phyloP scores from a whole-genome alignment of 2,113 vertebrate species.

The Dascyllus trimaculatus region DNA sequence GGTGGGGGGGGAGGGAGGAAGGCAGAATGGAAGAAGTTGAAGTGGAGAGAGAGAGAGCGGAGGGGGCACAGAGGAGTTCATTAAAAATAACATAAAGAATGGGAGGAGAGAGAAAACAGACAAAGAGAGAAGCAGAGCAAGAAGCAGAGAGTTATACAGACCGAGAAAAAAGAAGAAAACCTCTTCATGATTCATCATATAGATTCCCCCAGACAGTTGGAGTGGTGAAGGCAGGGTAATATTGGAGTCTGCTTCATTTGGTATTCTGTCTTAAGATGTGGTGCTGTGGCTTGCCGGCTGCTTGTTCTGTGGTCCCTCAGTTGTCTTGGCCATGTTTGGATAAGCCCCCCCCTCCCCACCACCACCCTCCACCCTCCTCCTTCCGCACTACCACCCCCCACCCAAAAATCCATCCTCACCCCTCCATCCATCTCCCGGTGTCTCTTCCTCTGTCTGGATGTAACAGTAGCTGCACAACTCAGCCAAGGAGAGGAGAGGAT shows the following conservation, averaged over 20 bases:
- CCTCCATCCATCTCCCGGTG: conserved; percentile 40
- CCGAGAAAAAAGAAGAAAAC: conserved; percentile 66
- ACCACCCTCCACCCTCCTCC: conserved; percentile 17
- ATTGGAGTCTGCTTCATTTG: conserved; percentile 84
- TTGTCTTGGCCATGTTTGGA: conserved; percentile 75
- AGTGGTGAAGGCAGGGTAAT: conserved; percentile 77
- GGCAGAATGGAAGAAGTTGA: conserved; percentile 60
- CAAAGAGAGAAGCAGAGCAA: conserved; percentile 63
- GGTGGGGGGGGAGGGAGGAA: conserved; percentile 25
- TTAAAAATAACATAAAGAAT: conserved; percentile 79
- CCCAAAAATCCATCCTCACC: conserved; percentile 48
- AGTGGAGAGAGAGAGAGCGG: conserved; percentile 52
- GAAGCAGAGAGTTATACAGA: conserved; percentile 62
- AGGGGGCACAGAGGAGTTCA: conserved; percentile 67
- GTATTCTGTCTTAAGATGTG: conserved; percentile 83
- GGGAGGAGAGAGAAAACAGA: conserved; percentile 60
- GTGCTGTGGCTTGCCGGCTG: conserved; percentile 76
- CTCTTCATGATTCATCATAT: conserved; percentile 91
- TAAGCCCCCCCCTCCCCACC: conserved; percentile 45
- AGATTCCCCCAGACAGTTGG: conserved; percentile 85
- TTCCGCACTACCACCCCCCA: not conserved
- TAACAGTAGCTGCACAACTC: not conserved
- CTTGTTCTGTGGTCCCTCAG: conserved; percentile 75
- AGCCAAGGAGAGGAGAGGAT: not conserved
- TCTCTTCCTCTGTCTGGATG: conserved; percentile 29